Conservation (phyloP, 2,113 vertebrate species). For the Larimichthys crocea region DNA sequence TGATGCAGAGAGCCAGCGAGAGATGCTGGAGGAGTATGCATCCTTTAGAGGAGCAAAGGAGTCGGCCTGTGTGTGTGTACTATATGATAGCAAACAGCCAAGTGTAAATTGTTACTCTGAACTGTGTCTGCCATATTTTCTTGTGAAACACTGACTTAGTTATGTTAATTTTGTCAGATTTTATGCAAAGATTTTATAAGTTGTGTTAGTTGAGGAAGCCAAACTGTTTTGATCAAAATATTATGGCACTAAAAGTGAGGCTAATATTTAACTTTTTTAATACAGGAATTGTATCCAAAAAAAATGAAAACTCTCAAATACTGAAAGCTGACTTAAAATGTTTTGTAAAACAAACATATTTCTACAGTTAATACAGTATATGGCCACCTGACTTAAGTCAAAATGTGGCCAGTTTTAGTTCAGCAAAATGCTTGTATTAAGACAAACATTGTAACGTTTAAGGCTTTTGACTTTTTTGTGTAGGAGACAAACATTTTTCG, state of each 20-base stretch:
- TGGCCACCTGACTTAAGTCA: not conserved
- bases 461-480: not conserved
- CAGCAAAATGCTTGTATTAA: not conserved
- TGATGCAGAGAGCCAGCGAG: slow-evolving; percentile 40
- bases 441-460: not conserved
- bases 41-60: slow-evolving; percentile 21
- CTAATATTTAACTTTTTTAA: not conserved
- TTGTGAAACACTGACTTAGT: not conserved
- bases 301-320: not conserved
- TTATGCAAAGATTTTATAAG: not conserved
- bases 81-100: not conserved
- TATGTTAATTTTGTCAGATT: not conserved
- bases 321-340: not conserved
- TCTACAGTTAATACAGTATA: too few relatives aligned
- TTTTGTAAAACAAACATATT: not conserved
- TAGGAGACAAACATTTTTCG: not conserved
- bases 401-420: not conserved
- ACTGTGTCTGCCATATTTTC: not conserved
- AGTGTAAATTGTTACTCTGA: not conserved
- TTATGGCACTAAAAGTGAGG: not conserved
- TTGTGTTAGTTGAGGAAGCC: not conserved
- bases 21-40: slow-evolving; percentile 33
- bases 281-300: not conserved
- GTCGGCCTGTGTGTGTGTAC: not conserved
- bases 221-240: not conserved